These are phyloP conservation scores for Brachionus koreanus DNA, from an alignment of 1,140 invertebrate species.

Conservation along the genomic window DNA sequence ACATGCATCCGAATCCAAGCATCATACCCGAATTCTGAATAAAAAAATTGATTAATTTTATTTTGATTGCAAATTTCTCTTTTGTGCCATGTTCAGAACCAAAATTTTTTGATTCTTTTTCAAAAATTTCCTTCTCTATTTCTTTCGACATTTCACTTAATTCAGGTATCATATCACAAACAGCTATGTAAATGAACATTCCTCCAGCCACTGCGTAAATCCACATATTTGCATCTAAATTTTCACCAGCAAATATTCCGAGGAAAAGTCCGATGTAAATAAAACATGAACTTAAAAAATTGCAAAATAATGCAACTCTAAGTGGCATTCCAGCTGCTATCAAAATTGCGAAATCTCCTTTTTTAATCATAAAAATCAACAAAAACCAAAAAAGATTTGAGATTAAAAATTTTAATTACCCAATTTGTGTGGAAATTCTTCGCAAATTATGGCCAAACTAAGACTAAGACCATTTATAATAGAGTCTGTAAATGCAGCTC, in stretches of 20 bases:
- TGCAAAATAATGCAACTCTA: conserved; percentile 66
- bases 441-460: conserved; percentile 67
- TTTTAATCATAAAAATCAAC: not conserved
- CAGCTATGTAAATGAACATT: conserved; percentile 67
- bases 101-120: not conserved
- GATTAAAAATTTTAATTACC: conserved; percentile 56
- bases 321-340: conserved; percentile 63
- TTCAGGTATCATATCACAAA: conserved; percentile 62
- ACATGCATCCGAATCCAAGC: not conserved
- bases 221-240: conserved; percentile 63
- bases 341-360: conserved; percentile 70
- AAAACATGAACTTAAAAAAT: conserved; percentile 67
- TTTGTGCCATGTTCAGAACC: not conserved
- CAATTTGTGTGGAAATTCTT: conserved; percentile 70
- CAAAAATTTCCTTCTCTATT: conserved; percentile 23
- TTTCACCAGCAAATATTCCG: conserved; percentile 59
- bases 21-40: conserved; percentile 32
- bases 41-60: conserved; percentile 10
- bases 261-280: conserved; percentile 67
- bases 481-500: conserved; percentile 67
- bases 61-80: conserved; percentile 10
- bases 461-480: conserved; percentile 66
- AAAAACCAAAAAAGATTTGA: not conserved
- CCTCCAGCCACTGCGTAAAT: conserved; percentile 65
- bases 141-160: not conserved